Evolutionary conservation across 2,888 invertebrate genomes (phyloP).

Genomic region (Drosophila acutilabella): DNA sequence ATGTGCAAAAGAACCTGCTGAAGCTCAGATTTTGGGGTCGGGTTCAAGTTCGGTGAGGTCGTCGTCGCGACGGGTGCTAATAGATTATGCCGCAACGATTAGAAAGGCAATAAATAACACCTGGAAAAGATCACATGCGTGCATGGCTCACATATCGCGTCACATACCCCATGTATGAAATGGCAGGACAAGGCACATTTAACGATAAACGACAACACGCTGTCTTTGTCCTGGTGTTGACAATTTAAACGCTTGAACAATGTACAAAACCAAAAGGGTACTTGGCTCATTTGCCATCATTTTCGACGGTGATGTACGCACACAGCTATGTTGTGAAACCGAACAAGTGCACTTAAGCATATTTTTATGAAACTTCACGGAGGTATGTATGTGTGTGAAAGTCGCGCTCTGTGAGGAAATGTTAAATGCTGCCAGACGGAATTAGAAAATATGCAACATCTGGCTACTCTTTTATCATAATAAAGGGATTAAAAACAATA

Average conservation of each 20-base stretch:
- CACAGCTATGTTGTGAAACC: neutral
- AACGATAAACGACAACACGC: constrained; percentile 42
- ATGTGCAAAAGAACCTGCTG: constrained; percentile 57
- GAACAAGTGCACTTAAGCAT: too few species aligned
- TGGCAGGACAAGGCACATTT: neutral
- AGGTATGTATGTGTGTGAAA: too few species aligned
- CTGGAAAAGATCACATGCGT: constrained; percentile 84
- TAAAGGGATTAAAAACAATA: too few species aligned
- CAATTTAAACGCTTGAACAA: constrained; percentile 70
- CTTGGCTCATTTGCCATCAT: constrained; percentile 29
- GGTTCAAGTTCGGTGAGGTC: constrained; percentile 31
- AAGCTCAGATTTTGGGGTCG: neutral
- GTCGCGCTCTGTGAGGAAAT: too few species aligned
- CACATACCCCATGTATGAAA: constrained; percentile 33
- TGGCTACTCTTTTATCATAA: too few species aligned
- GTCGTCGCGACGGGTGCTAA: constrained; percentile 66
- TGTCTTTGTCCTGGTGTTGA: constrained; percentile 68
- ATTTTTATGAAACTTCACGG: too few species aligned
- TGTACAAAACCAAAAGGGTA: constrained; percentile 54
- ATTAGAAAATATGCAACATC: too few species aligned
- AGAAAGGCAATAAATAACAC: constrained; percentile 84
- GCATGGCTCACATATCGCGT: constrained; percentile 42
- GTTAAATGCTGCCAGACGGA: too few species aligned
- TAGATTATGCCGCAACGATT: constrained; percentile 84
- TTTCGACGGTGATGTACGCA: constrained; percentile 36